Base-by-base conservation (phyloP, 1,140 invertebrate genomes). In the Protaetia brevitarsis region DNA sequence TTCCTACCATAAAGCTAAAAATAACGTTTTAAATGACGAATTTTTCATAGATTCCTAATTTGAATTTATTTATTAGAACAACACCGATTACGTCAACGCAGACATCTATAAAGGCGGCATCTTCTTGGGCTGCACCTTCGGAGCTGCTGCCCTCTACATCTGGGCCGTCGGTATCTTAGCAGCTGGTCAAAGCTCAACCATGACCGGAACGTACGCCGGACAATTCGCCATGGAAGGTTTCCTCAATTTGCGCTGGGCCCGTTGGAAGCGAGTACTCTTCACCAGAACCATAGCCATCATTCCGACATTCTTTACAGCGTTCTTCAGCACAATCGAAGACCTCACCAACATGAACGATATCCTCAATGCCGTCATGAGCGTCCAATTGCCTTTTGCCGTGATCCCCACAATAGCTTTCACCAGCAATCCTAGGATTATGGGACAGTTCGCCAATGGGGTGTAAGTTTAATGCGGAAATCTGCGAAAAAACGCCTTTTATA, bases 131-230 rank as follows among this genome's bases (percentile, higher is more conserved):
- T 95, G 93, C 77, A 81, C 88, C 63, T 96, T 92, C 79, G 93
- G 94, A 3, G 74, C 84, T 0, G 82, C 84, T 0, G 90, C 92
- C 3, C 89, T 95, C 85, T 92, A 93, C 72, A 92, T 96, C 71
- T 96, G 94, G 94, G 93, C 89, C 0, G 81, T 96, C 37, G 94
- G 94, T 62, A 94, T 96, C 73, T 80, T 96, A 66, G 94, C 94
- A 51, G 92, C 93, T 67, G 94, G 94, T 34, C 93, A 96, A 77
- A 92, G 90, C 71, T 94, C 92, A 11, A 96, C 94, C 0, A 96
- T 94, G 91, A 93, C 92, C 0, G 89, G 89, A 26, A 90, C 89
- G 2, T 91, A 90, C 73, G 86, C 88, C 3, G 89, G 89, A 2
- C 89, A 91, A 72, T 90, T 90, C 76, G 86, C 87, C 0, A 90